Conservation (phyloP, 1,140 invertebrate species). For the Mycetomoellerius zeteki region DNA sequence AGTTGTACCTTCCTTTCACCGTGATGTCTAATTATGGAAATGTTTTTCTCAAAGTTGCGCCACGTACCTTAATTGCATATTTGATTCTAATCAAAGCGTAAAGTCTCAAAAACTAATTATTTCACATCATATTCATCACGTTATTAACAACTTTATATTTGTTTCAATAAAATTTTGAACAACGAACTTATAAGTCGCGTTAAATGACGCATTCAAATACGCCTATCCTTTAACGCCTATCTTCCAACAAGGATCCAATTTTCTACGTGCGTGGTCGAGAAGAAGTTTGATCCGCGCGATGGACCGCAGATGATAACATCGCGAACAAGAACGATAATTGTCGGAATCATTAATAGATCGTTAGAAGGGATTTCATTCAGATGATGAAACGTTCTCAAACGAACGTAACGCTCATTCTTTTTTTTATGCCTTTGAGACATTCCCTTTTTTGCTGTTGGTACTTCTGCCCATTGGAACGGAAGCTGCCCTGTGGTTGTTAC, state of each 20-base stretch:
- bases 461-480: slow-evolving; percentile 12
- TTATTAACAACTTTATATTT: slow-evolving; percentile 27
- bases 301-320: slow-evolving; percentile 47
- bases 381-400: slow-evolving; percentile 33
- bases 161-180: slow-evolving; percentile 5
- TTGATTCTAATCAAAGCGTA: background rate
- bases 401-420: background rate
- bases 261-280: background rate
- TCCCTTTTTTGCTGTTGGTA: background rate
- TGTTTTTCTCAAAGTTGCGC: background rate
- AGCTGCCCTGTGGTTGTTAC: slow-evolving; percentile 42
- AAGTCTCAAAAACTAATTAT: slow-evolving; percentile 55
- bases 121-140: slow-evolving; percentile 4
- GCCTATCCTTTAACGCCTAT: background rate
- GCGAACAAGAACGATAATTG: slow-evolving; percentile 68
- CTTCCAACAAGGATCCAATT: slow-evolving; percentile 28
- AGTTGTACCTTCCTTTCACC: background rate
- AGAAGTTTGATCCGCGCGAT: background rate
- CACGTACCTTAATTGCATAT: background rate
- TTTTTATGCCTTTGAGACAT: background rate
- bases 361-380: slow-evolving; percentile 68
- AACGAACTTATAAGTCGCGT: background rate
- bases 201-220: slow-evolving; percentile 10
- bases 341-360: slow-evolving; percentile 70
- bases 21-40: background rate